Conservation (phyloP, 1,140 invertebrate genomes). For the Bombyx mandarina region DNA sequence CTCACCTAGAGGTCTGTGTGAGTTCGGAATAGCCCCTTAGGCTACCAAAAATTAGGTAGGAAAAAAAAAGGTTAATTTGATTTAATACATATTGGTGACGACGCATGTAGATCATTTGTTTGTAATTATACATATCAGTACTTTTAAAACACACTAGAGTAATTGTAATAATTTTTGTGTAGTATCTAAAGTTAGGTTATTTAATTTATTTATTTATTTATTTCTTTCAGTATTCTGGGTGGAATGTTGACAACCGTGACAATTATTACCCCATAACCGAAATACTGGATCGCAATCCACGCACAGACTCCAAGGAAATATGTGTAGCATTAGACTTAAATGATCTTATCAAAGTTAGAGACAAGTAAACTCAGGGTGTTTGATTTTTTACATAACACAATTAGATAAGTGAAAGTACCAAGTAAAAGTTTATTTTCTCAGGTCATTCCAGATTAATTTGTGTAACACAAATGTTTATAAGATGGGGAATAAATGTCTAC, state of each 20-base stretch:
- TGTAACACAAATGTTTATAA: conserved; percentile 60
- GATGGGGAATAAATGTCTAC: conserved; percentile 61
- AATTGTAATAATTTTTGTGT: too few relatives aligned
- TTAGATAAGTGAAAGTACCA: conserved; percentile 58
- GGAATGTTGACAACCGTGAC: conserved; percentile 77
- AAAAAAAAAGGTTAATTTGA: too few relatives aligned
- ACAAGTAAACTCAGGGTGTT: conserved; percentile 54
- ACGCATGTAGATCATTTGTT: too few relatives aligned
- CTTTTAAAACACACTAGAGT: too few relatives aligned
- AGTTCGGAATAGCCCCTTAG: too few relatives aligned
- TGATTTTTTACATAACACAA: conserved; percentile 44
- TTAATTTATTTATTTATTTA: conserved; percentile 9
- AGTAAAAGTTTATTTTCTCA: conserved; percentile 41
- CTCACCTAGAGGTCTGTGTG: too few relatives aligned
- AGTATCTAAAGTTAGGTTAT: background rate
- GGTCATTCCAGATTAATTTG: conserved; percentile 65
- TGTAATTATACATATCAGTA: too few relatives aligned
- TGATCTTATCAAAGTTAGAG: conserved; percentile 70
- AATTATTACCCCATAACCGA: conserved; percentile 74
- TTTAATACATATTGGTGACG: too few relatives aligned
- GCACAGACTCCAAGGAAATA: conserved; percentile 66
- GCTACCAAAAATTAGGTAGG: too few relatives aligned
- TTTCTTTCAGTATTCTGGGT: conserved; percentile 77
- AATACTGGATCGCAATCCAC: conserved; percentile 67
- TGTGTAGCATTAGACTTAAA: conserved; percentile 69